Percentiles rank a stretch among this genome's conserved stretches.
Conservation (phyloP, 2,113 vertebrate species). For the Dendrocopos noguchii region DNA sequence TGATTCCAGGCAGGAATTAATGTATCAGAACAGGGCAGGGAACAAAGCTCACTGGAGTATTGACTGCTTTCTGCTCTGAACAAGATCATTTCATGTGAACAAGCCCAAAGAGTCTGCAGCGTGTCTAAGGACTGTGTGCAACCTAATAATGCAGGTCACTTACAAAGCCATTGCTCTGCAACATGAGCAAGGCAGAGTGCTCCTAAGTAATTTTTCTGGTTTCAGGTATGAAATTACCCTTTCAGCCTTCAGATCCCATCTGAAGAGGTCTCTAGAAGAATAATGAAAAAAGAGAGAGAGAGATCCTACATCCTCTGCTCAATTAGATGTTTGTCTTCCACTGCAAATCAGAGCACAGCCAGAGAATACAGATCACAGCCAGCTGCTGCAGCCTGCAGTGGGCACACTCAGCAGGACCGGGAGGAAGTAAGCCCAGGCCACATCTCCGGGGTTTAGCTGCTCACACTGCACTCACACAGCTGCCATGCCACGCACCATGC, state of each 20-base stretch:
- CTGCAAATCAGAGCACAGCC: background rate
- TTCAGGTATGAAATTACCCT: background rate
- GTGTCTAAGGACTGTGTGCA: background rate
- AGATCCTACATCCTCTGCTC: background rate
- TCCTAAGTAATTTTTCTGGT: background rate
- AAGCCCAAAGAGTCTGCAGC: background rate
- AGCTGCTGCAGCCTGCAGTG: background rate
- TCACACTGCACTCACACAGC: background rate
- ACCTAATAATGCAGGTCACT: background rate
- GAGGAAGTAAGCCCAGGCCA: background rate
- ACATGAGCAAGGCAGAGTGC: background rate
- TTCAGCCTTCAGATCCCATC: background rate
- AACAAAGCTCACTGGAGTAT: background rate
- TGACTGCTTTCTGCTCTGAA: background rate
- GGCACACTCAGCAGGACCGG: background rate
- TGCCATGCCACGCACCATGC: background rate
- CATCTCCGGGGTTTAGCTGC: fast-evolving
- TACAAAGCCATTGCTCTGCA: background rate
- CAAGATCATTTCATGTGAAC: background rate
- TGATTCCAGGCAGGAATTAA: background rate
- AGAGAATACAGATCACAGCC: background rate
- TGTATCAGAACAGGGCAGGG: background rate
- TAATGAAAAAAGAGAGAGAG: background rate
- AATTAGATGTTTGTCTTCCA: background rate
- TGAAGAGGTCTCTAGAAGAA: background rate